A percentile compares a stretch with the other conserved stretches of the same genome.
Evolutionary conservation across 1,140 invertebrate species (phyloP).

Genomic region (Leptoteleia sp.): DNA sequence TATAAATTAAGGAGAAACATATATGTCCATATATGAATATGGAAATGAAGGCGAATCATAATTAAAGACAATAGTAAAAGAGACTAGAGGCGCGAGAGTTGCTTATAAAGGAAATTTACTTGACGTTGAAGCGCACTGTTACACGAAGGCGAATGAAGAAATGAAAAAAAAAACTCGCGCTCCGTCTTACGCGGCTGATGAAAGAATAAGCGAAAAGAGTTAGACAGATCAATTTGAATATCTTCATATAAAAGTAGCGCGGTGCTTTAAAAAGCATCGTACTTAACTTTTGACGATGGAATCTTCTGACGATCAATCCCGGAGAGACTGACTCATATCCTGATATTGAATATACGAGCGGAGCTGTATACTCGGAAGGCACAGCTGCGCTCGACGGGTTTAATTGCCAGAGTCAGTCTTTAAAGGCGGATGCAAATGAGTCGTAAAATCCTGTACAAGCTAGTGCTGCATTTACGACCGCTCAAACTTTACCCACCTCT

Average conservation of each 20-base stretch:
- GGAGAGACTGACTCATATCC: slow-evolving; percentile 63
- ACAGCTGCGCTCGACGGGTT: slow-evolving; percentile 72
- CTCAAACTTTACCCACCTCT: slow-evolving; percentile 68
- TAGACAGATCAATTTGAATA: slow-evolving; percentile 58
- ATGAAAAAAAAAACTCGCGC: slow-evolving; percentile 28
- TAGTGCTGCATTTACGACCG: slow-evolving; percentile 76
- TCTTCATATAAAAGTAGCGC: no score
- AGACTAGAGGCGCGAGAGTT: no score
- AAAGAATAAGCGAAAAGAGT: slow-evolving; percentile 46
- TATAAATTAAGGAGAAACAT: no score
- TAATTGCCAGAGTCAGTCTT: slow-evolving; percentile 78
- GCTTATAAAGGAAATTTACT: no score
- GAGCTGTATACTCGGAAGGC: slow-evolving; percentile 53
- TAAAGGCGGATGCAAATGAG: slow-evolving; percentile 79
- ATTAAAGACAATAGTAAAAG: no score
- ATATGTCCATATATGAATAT: no score
- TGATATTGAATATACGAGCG: slow-evolving; percentile 68
- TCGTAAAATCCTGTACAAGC: slow-evolving; percentile 74
- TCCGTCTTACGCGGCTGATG: slow-evolving; percentile 31
- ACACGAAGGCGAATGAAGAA: no score
- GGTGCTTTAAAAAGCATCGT: no score
- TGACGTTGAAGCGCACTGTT: no score
- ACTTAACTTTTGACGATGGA: slow-evolving; percentile 58
- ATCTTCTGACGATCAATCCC: slow-evolving; percentile 65
- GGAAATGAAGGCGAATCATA: no score